Percentiles rank a stretch among this genome's conserved stretches.
These are phyloP conservation scores for Enchytraeus crypticus DNA, from an alignment of 2,888 invertebrate species.

Conservation along the genomic window DNA sequence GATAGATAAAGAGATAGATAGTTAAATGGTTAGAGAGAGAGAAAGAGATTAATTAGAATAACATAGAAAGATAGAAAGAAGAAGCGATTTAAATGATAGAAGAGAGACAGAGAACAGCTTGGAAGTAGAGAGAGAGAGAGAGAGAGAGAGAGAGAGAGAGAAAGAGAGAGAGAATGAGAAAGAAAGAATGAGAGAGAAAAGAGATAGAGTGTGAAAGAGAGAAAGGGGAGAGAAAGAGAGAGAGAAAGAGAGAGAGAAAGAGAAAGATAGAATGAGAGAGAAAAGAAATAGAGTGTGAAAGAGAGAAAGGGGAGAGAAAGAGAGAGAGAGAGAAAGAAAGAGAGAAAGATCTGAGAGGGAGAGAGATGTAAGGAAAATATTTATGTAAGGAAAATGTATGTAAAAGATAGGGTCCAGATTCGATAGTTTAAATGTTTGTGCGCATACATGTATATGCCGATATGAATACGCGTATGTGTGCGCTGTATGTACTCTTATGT, in stretches of 20 bases:
- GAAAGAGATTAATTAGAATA: no score
- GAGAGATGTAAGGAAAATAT: not conserved
- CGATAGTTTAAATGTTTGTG: no score
- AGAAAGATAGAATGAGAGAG: not conserved
- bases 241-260: not conserved
- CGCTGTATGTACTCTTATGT: no score
- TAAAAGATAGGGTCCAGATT: no score
- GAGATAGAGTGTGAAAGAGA: no score
- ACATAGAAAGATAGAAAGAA: no score
- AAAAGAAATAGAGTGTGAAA: not conserved
- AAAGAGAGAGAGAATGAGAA: not conserved
- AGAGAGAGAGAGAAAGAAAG: not conserved
- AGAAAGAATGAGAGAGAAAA: not conserved
- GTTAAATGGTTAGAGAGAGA: no score
- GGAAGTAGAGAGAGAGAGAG: not conserved
- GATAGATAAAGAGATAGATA: no score
- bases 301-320: not conserved
- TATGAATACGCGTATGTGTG: no score
- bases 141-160: not conserved
- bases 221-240: not conserved
- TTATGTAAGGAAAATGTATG: not conserved
- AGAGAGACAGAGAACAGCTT: no score
- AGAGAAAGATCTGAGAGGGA: not conserved
- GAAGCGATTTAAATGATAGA: no score
- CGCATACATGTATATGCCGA: no score